These are phyloP conservation scores for Myotis yumanensis DNA, from an alignment of 2,113 vertebrate genomes.

Conservation along the genomic window DNA sequence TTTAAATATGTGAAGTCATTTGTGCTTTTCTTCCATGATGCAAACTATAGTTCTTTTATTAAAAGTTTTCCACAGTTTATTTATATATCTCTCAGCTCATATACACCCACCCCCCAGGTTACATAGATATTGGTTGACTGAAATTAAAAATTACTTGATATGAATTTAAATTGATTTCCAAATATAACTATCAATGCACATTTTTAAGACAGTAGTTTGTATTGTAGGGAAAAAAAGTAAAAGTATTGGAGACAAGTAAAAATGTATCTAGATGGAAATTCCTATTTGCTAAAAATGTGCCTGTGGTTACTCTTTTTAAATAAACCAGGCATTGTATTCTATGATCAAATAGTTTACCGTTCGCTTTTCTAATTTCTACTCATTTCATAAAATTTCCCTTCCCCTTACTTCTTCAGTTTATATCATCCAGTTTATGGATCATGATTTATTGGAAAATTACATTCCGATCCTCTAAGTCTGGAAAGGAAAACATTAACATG, in stretches of 20 bases:
- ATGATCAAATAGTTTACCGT: not conserved
- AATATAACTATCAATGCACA: not conserved
- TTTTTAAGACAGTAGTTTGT: not conserved
- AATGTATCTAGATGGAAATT: not conserved
- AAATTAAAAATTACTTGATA: not conserved
- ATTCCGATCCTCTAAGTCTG: not conserved
- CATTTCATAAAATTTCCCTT: not conserved
- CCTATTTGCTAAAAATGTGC: not conserved
- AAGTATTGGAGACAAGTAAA: not conserved
- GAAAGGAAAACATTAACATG: not conserved
- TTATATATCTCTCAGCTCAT: not conserved
- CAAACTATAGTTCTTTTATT: not conserved
- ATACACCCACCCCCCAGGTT: not conserved
- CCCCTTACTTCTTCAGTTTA: not conserved
- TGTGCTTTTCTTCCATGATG: not conserved
- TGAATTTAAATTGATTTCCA: not conserved
- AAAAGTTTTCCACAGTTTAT: not conserved
- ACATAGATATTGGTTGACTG: not conserved
- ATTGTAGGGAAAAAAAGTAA: not conserved
- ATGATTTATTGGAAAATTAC: not conserved
- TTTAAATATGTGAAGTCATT: constrained; percentile 31
- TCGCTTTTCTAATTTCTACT: not conserved
- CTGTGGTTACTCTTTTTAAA: not conserved
- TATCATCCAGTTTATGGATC: not conserved
- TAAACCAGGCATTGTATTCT: not conserved